Conservation (phyloP, 2,797 vertebrate species). For the Ptychadena robeensis region DNA sequence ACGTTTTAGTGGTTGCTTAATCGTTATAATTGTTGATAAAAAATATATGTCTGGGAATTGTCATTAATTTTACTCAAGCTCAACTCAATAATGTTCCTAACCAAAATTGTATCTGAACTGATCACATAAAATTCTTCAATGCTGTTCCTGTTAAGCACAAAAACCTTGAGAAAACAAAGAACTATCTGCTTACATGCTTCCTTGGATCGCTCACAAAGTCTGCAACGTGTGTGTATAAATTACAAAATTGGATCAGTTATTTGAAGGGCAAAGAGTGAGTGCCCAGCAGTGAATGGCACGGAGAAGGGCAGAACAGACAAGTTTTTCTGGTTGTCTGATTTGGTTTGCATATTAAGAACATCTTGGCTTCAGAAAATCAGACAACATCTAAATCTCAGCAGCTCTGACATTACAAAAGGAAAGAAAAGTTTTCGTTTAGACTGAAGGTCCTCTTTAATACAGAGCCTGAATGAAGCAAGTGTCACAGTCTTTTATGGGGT, state of each 20-base stretch:
- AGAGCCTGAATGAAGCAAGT: conserved; percentile 83
- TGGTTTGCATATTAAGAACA: not conserved
- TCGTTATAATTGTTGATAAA: too few species aligned
- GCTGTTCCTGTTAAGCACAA: not conserved
- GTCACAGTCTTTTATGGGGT: conserved; percentile 83
- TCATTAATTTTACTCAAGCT: too few species aligned
- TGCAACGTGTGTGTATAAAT: not conserved
- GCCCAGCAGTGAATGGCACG: not conserved
- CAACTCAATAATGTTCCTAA: conserved; percentile 79
- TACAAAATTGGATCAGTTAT: not conserved
- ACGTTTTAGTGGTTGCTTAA: too few species aligned
- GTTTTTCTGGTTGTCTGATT: not conserved
- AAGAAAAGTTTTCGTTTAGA: not conserved
- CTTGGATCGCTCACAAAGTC: not conserved
- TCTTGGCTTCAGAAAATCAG: not conserved
- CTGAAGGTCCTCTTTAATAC: conserved; percentile 71
- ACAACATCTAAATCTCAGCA: not conserved
- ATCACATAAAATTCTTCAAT: not conserved
- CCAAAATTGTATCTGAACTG: not conserved
- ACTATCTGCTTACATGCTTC: not conserved
- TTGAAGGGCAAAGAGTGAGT: not conserved
- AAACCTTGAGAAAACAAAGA: not conserved
- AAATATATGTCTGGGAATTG: too few species aligned
- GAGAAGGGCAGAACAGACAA: not conserved
- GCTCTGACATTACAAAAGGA: not conserved